Evolutionary conservation across 2,888 invertebrate species (phyloP), one percentile per base, ranked within the genome.

Genomic region (Epirrhoe alternata): DNA sequence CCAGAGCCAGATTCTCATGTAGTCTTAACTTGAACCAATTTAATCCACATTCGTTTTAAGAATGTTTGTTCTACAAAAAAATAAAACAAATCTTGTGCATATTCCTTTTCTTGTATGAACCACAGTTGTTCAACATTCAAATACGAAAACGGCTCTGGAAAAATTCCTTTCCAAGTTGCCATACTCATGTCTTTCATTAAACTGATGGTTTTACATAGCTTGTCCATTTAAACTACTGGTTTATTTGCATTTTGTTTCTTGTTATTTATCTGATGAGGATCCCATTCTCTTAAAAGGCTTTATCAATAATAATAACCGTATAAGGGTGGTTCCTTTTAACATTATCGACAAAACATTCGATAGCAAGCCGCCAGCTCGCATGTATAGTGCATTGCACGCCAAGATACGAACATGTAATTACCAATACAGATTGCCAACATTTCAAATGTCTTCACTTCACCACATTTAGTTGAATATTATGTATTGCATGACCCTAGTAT

Each of bases 1-100:
- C 86, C 80, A 83, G 77, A 79, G 81, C 81, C 81, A 83, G 83
- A 86, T 83, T 80, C 77, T 81, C 75, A 77, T 78, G 77, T 75
- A 75, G 79, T 79, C 79, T 83, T 83, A 78, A 76, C 75, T 83
- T 82, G 81, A 80, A 82, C 80, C 77, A 84, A 81, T 84, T 82
- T 81, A 82, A 82, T 86, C 81, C 78, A 79, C 75, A 80, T 80
- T 81, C 70, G 70, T 73, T 74, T 78, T 68, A 74, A 70, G 74
- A 74, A 73, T 71, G 77, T 76, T 77, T 76, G 75, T 71, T 70
- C 57, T 61, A 55, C 67, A 68, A 67, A 66, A 74, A 69, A 69
- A 68, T 69, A 66, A 74, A 70, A 65, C 68, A 16, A 61, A 65
- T 66, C 69, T 57, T 17, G 60, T 71, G 57, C 74, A 65, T 55